A percentile compares a stretch with the other conserved stretches of the same genome.
Conservation (phyloP, 2,113 vertebrate genomes). For the Lepus americanus region DNA sequence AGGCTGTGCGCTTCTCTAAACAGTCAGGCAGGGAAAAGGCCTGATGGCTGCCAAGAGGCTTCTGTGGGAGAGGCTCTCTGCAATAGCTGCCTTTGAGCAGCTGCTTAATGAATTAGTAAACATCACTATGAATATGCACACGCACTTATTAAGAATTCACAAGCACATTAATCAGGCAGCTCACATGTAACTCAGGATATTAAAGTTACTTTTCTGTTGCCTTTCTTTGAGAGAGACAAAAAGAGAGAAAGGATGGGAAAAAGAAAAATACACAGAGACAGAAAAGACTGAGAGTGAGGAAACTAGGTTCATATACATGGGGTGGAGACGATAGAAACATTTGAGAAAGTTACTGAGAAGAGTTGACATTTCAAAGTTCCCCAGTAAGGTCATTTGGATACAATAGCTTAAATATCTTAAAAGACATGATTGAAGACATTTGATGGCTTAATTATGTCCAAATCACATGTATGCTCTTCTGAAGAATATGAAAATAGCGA, state of each 20-base stretch:
- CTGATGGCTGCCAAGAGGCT: slow-evolving; percentile 47
- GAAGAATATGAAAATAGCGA: not conserved
- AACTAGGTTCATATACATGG: not conserved
- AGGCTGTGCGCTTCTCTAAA: not conserved
- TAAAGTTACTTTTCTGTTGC: slow-evolving; percentile 78
- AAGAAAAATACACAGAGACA: not conserved
- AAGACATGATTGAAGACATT: not conserved
- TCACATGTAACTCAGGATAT: slow-evolving; percentile 79
- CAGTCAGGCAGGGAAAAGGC: not conserved
- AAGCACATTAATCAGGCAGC: slow-evolving; percentile 81
- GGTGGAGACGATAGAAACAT: not conserved
- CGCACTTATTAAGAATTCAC: slow-evolving; percentile 85
- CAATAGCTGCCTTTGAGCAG: slow-evolving; percentile 79
- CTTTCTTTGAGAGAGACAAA: slow-evolving; percentile 32
- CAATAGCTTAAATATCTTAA: not conserved
- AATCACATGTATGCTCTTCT: not conserved
- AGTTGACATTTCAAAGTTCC: not conserved
- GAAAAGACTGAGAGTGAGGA: not conserved
- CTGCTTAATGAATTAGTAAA: slow-evolving; percentile 90
- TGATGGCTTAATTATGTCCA: not conserved
- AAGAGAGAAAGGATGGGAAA: no score
- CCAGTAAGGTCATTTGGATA: not conserved
- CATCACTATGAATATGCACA: slow-evolving; percentile 84
- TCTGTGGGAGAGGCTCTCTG: slow-evolving; percentile 69
- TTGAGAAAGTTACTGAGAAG: not conserved